Evolutionary conservation across 2,888 invertebrate species (phyloP).

Genomic region (Andrena bicolor): DNA sequence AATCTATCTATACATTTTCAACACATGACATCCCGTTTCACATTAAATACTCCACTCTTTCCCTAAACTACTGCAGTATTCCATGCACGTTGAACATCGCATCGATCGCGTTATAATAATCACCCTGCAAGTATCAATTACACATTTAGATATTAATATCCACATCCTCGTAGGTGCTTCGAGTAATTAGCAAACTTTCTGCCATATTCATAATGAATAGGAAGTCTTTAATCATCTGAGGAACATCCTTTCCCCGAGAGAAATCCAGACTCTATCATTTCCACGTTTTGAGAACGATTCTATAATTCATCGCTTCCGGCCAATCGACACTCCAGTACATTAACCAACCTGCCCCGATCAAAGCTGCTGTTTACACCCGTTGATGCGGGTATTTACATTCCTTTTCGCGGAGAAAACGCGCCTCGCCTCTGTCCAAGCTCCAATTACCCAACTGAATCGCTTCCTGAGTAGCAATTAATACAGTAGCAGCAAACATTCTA

Average conservation of each 20-base stretch:
- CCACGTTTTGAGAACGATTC: background rate
- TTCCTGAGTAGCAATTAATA: conserved; percentile 32
- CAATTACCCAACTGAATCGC: conserved; percentile 31
- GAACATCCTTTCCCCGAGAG: background rate
- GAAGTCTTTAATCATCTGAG: background rate
- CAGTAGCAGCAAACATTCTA: conserved; percentile 27
- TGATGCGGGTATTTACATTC: conserved; percentile 7
- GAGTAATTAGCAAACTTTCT: background rate
- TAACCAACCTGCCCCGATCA: background rate
- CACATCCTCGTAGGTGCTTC: background rate
- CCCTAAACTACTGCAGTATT: too few species aligned
- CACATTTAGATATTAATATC: background rate
- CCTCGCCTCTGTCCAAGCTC: conserved; percentile 4
- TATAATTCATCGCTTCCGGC: conserved; percentile 3
- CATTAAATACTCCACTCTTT: too few species aligned
- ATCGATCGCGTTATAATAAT: too few species aligned
- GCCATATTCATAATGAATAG: background rate
- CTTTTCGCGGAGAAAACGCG: conserved; percentile 18
- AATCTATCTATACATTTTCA: too few species aligned
- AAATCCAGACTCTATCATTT: conserved; percentile 6
- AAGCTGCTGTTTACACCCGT: too few species aligned
- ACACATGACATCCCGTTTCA: too few species aligned
- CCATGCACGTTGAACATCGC: too few species aligned
- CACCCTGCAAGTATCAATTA: background rate
- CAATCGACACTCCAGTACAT: background rate